Base-by-base conservation (phyloP, 2,888 invertebrate species). In the Oxystoma pomonae region DNA sequence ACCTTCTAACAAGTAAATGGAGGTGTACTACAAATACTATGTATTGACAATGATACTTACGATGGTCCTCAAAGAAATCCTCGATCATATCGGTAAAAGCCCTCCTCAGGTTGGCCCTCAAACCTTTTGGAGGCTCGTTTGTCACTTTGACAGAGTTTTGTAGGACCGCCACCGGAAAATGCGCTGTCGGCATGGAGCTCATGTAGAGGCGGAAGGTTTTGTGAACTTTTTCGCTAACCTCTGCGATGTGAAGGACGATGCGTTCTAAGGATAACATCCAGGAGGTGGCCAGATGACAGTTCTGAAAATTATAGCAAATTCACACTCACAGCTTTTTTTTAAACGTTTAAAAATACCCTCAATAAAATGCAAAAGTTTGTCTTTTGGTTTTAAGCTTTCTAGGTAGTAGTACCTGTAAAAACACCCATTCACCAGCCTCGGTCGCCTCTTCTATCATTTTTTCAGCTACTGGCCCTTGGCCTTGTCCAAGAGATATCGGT, bases 111-210 rank as follows among this genome's bases (percentile, higher is more conserved):
- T 96, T 96, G 5, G 96, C 93, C 72, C 92, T 87, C 1, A 96
- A 81, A 1, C 96, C 96, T 78, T 93, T 95, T 0, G 96, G 96
- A 0, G 96, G 94, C 77, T 97, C 96, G 77, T 95, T 96, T 0
- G 96, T 96, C 61, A 96, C 91, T 82, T 96, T 96, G 0, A 96
- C 92, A 1, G 96, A 91, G 78, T 95, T 95, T 78, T 96, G 96
- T 1, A 97, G 82, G 9, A 97, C 91, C 1, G 94, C 91, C 12
- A 96, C 90, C 0, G 96, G 96, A 77, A 97, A 97, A 70, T 86
- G 83, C 21, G 85, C 84, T 0, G 91, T 91, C 0, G 96, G 95
- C 90, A 95, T 95, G 1, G 95, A 94, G 67, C 95, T 96, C 58
- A 96, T 82, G 80, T 85, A 96, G 0, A 97, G 81, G 20, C 96